phyloP scores from a whole-genome alignment of 2,888 invertebrate species.

The Micoletzkya japonica region DNA sequence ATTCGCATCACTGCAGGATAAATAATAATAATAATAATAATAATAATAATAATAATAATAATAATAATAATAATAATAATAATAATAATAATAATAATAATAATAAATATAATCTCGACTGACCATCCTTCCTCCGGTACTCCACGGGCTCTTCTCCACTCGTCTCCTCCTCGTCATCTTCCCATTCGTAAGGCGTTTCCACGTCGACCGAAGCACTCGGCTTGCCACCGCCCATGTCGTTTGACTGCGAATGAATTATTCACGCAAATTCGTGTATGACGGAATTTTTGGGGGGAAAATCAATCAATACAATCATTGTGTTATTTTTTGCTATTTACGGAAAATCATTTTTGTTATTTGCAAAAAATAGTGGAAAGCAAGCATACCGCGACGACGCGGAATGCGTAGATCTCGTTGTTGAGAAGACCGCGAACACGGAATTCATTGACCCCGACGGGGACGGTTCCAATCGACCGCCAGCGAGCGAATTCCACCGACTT shows the following conservation, averaged over 20 bases:
- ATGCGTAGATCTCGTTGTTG: conserved; percentile 44
- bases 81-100: neutral
- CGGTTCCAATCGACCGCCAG: conserved; percentile 41
- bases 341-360: neutral
- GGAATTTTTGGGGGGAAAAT: neutral
- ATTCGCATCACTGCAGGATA: neutral
- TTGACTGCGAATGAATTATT: neutral
- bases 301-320: neutral
- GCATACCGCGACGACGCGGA: conserved; percentile 45
- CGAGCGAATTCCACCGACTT: conserved; percentile 36
- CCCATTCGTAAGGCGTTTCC: conserved; percentile 32
- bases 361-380: neutral
- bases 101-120: no score
- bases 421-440: conserved; percentile 38
- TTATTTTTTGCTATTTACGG: neutral
- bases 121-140: conserved; percentile 2
- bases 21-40: neutral
- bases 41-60: neutral
- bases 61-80: neutral
- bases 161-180: conserved; percentile 19
- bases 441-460: neutral
- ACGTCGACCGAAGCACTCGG: conserved; percentile 39
- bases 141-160: neutral
- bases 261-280: neutral
- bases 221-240: conserved; percentile 19